Conservation (phyloP, 2,888 invertebrate genomes). For the Thecophora atra region DNA sequence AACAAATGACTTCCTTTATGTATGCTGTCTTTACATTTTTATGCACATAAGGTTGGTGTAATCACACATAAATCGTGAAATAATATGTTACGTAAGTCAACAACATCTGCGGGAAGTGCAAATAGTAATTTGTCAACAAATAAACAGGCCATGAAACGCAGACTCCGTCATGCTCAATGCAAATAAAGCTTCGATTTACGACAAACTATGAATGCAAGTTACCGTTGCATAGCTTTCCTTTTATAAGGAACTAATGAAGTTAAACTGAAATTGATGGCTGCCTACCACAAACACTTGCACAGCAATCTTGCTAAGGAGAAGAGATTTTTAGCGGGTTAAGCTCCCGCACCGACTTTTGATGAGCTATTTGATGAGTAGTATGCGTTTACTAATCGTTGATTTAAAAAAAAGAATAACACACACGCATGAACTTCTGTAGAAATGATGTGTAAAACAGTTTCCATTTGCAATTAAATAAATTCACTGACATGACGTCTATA, state of each 20-base stretch:
- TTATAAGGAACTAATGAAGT: too few relatives aligned
- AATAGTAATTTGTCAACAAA: conserved; percentile 33
- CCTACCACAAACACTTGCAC: not conserved
- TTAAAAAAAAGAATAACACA: too few relatives aligned
- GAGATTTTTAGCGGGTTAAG: too few relatives aligned
- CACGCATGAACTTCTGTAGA: not conserved
- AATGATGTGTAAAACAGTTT: conserved; percentile 5
- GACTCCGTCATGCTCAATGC: too few relatives aligned
- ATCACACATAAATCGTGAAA: conserved; percentile 20
- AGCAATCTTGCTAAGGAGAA: too few relatives aligned
- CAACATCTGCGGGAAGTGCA: not conserved
- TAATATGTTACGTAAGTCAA: not conserved
- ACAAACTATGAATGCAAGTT: conserved; percentile 1
- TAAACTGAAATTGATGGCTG: too few relatives aligned
- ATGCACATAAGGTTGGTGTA: too few relatives aligned
- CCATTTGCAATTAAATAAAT: conserved; percentile 32
- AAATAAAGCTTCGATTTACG: conserved; percentile 3
- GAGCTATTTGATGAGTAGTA: too few relatives aligned
- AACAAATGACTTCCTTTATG: too few relatives aligned
- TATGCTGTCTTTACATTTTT: too few relatives aligned
- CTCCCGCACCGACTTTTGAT: too few relatives aligned
- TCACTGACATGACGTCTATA: conserved; percentile 32
- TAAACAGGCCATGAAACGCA: not conserved
- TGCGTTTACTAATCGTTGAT: too few relatives aligned
- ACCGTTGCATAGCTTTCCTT: not conserved